phyloP scores from a whole-genome alignment of 64 coral and sea anemone species.

The Dendrophyllia cribrosa region DNA sequence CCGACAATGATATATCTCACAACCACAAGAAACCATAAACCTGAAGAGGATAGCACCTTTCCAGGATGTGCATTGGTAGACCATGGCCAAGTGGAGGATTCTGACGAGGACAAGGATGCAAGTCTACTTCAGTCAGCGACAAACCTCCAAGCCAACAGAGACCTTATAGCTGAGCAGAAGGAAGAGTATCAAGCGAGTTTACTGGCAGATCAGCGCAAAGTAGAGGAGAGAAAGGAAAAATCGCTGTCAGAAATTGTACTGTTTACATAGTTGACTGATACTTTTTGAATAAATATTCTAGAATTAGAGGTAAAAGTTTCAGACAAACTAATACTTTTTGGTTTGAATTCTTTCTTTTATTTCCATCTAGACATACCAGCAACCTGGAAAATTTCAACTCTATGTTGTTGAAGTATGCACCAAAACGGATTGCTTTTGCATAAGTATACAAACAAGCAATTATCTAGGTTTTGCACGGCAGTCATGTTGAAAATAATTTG shows the following conservation, averaged over 20 bases:
- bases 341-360: neutral
- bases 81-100: constrained; percentile 20
- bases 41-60: constrained; percentile 52
- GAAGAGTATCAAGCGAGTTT: constrained; percentile 63
- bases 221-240: constrained; percentile 65
- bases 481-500: too few species aligned
- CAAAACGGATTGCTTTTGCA: constrained; percentile 57
- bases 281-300: too few species aligned
- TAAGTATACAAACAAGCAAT: constrained; percentile 5
- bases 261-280: too few species aligned
- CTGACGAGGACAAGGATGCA: constrained; percentile 47
- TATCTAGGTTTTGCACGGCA: too few species aligned
- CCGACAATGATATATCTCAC: constrained; percentile 53
- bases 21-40: constrained; percentile 46
- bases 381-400: constrained; percentile 77
- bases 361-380: constrained; percentile 64
- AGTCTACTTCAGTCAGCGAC: constrained; percentile 39
- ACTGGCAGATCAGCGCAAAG: constrained; percentile 78
- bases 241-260: neutral
- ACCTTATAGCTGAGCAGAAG: constrained; percentile 52
- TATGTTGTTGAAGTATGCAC: constrained; percentile 77
- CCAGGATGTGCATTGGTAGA: constrained; percentile 24
- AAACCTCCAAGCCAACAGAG: constrained; percentile 69
- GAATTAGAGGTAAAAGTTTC: too few species aligned
- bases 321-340: neutral